phyloP scores from a whole-genome alignment of 2,113 vertebrate genomes.

The Forbesichthys papilliferus region DNA sequence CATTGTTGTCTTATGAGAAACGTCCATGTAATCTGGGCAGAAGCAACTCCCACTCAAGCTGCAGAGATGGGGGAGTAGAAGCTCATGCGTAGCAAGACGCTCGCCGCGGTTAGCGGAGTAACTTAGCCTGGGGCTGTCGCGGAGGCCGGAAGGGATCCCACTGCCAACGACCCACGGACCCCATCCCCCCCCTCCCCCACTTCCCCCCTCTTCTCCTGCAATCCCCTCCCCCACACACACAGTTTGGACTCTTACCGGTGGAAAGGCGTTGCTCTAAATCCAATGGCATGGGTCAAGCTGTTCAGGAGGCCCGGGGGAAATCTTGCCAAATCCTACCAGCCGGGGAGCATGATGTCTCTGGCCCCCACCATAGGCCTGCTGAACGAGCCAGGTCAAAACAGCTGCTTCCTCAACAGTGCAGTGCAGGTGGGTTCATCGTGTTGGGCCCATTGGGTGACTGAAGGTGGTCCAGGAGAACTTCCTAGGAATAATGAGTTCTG shows the following conservation, averaged over 20 bases:
- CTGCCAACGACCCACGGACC: slow-evolving; percentile 12
- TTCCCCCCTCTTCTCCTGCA: not conserved
- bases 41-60: slow-evolving; percentile 30
- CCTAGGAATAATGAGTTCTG: not conserved
- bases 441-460: not conserved
- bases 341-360: slow-evolving; percentile 92
- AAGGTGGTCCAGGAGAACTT: not conserved
- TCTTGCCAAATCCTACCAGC: slow-evolving; percentile 91
- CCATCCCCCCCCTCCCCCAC: slow-evolving; percentile 21
- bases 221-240: slow-evolving; percentile 3
- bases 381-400: slow-evolving; percentile 97
- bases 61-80: slow-evolving; percentile 43
- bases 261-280: slow-evolving; percentile 53
- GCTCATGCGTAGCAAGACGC: slow-evolving; percentile 64
- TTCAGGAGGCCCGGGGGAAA: slow-evolving; percentile 89
- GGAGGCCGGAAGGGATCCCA: slow-evolving; percentile 12
- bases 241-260: slow-evolving; percentile 29
- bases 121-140: slow-evolving; percentile 54
- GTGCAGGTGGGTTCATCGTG: slow-evolving; percentile 85
- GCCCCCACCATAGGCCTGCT: slow-evolving; percentile 95
- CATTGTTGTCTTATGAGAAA: slow-evolving; percentile 3
- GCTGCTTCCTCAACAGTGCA: slow-evolving; percentile 99
- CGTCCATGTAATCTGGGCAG: not conserved
- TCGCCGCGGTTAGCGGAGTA: slow-evolving; percentile 62
- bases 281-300: slow-evolving; percentile 96